Percentiles rank a stretch among this genome's conserved stretches.
Evolutionary conservation across 2,888 invertebrate species (phyloP).

Genomic region (Hirtodrosophila cameraria): DNA sequence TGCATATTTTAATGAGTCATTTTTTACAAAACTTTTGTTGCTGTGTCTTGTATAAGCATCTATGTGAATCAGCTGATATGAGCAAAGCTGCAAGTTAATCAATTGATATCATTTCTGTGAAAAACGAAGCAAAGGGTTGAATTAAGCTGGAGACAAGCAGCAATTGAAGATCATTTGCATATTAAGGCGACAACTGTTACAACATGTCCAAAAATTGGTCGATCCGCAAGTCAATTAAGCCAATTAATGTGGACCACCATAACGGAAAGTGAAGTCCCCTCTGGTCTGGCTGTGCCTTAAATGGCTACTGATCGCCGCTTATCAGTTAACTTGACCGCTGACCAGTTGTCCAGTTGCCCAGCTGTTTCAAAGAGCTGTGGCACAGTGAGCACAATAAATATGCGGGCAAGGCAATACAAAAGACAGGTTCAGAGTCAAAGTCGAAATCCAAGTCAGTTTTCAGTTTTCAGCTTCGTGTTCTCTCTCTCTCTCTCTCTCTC

Average conservation of each 20-base stretch:
- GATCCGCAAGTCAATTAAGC: conserved; percentile 53
- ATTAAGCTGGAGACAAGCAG: not conserved
- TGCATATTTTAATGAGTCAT: too few relatives aligned
- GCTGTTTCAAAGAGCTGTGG: not conserved
- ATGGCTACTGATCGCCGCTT: conserved; percentile 40
- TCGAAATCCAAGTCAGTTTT: conserved; percentile 3
- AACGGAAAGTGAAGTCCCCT: conserved; percentile 67
- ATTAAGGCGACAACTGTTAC: conserved; percentile 43
- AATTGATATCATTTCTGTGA: conserved; percentile 4
- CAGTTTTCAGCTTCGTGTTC: conserved; percentile 3
- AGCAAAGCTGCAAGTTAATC: not conserved
- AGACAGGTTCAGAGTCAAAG: conserved; percentile 7
- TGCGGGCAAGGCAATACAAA: not conserved
- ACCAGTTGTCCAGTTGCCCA: conserved; percentile 17
- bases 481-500: conserved; percentile 6
- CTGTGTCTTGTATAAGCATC: too few relatives aligned
- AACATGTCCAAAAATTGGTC: conserved; percentile 37
- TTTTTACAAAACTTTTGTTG: too few relatives aligned
- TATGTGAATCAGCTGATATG: too few relatives aligned
- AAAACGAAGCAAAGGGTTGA: not conserved
- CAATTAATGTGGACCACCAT: conserved; percentile 62
- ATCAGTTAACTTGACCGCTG: conserved; percentile 27
- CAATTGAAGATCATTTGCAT: conserved; percentile 42
- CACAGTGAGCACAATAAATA: not conserved
- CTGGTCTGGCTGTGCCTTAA: conserved; percentile 11